A percentile compares a stretch with the other conserved stretches of the same genome.
phyloP scores from a whole-genome alignment of 2,888 invertebrate species.

The Idaea aversata region DNA sequence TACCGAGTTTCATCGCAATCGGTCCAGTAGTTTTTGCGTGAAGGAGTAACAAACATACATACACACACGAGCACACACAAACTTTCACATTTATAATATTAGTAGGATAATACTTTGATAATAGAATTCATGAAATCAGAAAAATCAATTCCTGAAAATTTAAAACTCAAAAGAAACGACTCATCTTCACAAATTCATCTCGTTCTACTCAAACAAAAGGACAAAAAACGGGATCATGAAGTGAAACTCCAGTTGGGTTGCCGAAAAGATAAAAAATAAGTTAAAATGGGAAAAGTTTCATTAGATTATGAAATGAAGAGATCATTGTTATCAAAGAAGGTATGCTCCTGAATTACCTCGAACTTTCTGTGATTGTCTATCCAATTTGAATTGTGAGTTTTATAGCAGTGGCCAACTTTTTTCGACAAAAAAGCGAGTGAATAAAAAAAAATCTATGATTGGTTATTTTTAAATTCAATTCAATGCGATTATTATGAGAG shows the following conservation, averaged over 20 bases:
- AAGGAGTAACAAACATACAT: too few relatives aligned
- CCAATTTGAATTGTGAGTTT: conserved; percentile 29
- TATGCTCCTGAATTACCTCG: conserved; percentile 65
- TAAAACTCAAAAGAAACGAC: background rate
- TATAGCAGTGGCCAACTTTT: conserved; percentile 9
- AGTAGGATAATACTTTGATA: too few relatives aligned
- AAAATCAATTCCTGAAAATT: background rate
- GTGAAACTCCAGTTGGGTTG: conserved; percentile 43
- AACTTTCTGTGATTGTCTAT: conserved; percentile 44
- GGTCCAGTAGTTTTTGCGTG: too few relatives aligned
- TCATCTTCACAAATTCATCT: background rate
- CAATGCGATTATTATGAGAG: too few relatives aligned
- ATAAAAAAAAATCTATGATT: background rate
- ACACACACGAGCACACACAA: too few relatives aligned
- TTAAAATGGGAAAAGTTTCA: conserved; percentile 76
- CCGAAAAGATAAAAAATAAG: conserved; percentile 60
- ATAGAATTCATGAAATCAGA: background rate
- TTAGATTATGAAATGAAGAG: conserved; percentile 73
- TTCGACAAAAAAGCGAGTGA: background rate
- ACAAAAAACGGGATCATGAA: conserved; percentile 45
- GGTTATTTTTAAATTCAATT: conserved; percentile 5
- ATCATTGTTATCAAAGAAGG: conserved; percentile 62
- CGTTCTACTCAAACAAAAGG: conserved; percentile 17
- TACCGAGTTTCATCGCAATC: too few relatives aligned
- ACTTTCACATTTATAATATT: too few relatives aligned